Evolutionary conservation across 2,888 invertebrate genomes (phyloP).

Genomic region (Linyphia triangularis): DNA sequence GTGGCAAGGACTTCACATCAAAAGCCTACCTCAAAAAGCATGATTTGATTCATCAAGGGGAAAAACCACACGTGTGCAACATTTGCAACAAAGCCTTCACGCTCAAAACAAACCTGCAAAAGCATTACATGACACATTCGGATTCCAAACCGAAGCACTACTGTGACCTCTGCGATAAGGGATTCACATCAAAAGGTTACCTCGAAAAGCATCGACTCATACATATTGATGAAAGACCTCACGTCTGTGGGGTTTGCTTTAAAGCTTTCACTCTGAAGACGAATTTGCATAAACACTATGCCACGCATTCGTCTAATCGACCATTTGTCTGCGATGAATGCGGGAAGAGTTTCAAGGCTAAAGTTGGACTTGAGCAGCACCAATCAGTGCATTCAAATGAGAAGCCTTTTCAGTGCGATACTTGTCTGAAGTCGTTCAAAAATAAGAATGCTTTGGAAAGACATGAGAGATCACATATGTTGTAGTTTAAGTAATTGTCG

Average conservation of each 20-base stretch:
- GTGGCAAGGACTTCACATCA: conserved; percentile 67
- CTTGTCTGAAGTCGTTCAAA: conserved; percentile 57
- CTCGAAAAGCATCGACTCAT: conserved; percentile 65
- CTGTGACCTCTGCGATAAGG: conserved; percentile 66
- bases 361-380: conserved; percentile 66
- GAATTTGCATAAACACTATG: conserved; percentile 66
- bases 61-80: conserved; percentile 60
- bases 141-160: conserved; percentile 38
- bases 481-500: too few species aligned
- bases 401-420: conserved; percentile 51
- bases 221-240: conserved; percentile 68
- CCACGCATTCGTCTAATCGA: conserved; percentile 42
- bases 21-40: conserved; percentile 68
- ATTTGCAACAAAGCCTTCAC: conserved; percentile 67
- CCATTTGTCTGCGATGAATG: conserved; percentile 51
- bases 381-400: conserved; percentile 46
- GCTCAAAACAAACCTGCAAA: conserved; percentile 66
- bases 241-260: conserved; percentile 67
- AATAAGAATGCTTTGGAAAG: conserved; percentile 57
- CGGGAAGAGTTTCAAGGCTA: conserved; percentile 63
- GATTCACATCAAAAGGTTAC: conserved; percentile 62
- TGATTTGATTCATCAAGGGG: conserved; percentile 59
- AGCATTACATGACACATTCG: conserved; percentile 58
- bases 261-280: conserved; percentile 69
- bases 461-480: conserved; percentile 48